Evolutionary conservation across 92 coral and sea anemone species (phyloP), one percentile per base, ranked within the genome.

Genomic region (Anthopleura xanthogrammica): DNA sequence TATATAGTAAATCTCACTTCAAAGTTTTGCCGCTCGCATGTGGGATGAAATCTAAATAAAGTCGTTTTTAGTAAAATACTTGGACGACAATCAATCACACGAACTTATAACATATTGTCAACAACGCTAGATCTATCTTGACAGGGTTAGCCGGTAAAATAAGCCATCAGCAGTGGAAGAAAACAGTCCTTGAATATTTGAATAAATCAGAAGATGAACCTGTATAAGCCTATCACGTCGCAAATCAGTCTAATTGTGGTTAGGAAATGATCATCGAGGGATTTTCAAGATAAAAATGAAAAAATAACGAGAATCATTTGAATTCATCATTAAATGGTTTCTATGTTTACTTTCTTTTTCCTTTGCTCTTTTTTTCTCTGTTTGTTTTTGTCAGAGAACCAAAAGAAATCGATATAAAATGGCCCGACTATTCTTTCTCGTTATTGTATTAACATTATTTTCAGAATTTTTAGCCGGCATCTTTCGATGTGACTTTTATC

Each of bases 241-340:
- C 36, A 68, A 36, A 68, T 68, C 74, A 23, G 74, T 29, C 16
- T 36, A 68, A 68, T 68, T 68, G 74, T 68, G 74, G 74, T 68
- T 23, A 68, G 42, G 74, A 68, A 68, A 68, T 68, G 74, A 68
- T 68, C 74, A 14, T 36, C 12, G 40, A 29, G 74, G 19, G 74
- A 23, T 68, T 68, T 64, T 36, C 74, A 12, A 36, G 74, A 68
- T 29, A 68, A 68, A 68, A 68, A 68, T 29, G 74, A 36, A 68
- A 68, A 68, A 68, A 23, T 23, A 12, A 68, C 41, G 74, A 23
- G 74, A 36, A 68, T 29, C 41, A 68, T 68, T 68, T 29, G 4
- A 42, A 29, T 68, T 29, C 41, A 36, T 68, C 19, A 68, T 3
- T 23, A 9, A 62, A 23, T 68, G 46, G 41, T 36, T 68, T 68